Evolutionary conservation across 2,113 vertebrate species (phyloP).

Genomic region (Gavialis gangeticus): DNA sequence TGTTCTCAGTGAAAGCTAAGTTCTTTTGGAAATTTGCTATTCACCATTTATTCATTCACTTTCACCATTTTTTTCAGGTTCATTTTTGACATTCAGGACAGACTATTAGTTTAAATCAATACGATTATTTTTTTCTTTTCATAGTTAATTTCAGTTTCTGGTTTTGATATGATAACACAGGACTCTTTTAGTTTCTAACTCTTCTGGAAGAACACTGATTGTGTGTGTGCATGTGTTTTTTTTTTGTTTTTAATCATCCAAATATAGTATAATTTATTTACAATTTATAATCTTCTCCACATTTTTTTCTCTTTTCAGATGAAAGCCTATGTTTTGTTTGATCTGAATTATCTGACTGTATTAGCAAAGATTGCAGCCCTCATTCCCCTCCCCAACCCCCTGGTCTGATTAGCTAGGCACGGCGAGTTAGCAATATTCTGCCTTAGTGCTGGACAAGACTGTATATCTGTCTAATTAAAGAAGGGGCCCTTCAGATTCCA

Average conservation of each 20-base stretch:
- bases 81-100: neutral
- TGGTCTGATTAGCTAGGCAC: neutral
- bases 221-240: no score
- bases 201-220: neutral
- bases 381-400: neutral
- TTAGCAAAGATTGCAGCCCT: neutral
- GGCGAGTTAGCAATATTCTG: neutral
- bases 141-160: neutral
- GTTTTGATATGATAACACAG: accelerated
- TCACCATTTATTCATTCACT: neutral
- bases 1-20: neutral
- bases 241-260: neutral
- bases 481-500: neutral
- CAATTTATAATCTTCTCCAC: neutral
- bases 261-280: neutral
- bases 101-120: neutral
- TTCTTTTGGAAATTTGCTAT: neutral
- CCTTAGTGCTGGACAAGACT: neutral
- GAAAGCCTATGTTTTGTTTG: neutral
- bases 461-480: neutral
- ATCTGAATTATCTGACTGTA: neutral
- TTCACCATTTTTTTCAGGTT: neutral
- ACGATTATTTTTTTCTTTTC: neutral
- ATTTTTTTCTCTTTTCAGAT: neutral
- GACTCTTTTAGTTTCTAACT: neutral